Evolutionary conservation across 2,797 vertebrate species (phyloP).

Genomic region (Tapera naevia): DNA sequence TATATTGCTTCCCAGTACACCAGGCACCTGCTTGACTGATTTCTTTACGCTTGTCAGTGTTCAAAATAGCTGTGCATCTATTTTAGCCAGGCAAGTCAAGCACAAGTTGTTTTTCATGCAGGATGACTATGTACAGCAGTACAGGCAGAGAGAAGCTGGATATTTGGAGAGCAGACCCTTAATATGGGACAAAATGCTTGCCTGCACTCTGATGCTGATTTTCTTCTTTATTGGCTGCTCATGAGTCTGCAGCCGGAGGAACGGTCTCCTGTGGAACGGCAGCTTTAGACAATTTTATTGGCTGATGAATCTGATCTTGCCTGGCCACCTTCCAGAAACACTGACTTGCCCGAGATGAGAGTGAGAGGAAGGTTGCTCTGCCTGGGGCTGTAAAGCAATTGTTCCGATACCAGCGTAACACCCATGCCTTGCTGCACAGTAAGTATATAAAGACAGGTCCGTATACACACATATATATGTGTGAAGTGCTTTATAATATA

Average conservation of each 20-base stretch:
- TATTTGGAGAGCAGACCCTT: neutral
- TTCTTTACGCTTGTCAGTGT: conserved; percentile 28
- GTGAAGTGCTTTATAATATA: neutral
- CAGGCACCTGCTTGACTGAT: conserved; percentile 4
- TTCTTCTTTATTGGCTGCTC: conserved; percentile 62
- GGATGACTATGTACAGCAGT: neutral
- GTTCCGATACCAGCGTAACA: neutral
- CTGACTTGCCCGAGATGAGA: conserved; percentile 63
- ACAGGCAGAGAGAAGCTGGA: neutral
- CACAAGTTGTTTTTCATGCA: neutral
- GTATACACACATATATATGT: neutral
- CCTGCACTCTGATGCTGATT: conserved; percentile 4
- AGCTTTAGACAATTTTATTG: conserved; percentile 72
- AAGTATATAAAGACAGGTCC: conserved; percentile 50
- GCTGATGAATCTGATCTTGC: conserved; percentile 70
- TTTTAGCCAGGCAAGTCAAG: conserved; percentile 20
- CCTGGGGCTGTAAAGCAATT: conserved; percentile 48
- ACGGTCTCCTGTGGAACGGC: conserved; percentile 63
- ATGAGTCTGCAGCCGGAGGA: conserved; percentile 46
- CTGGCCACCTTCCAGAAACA: conserved; percentile 66
- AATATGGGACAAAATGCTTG: neutral
- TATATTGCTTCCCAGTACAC: neutral
- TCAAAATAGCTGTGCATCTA: neutral
- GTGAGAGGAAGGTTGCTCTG: conserved; percentile 61
- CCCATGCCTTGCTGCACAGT: conserved; percentile 80